Conservation (phyloP, 2,113 vertebrate species). For the Thunnus thynnus region DNA sequence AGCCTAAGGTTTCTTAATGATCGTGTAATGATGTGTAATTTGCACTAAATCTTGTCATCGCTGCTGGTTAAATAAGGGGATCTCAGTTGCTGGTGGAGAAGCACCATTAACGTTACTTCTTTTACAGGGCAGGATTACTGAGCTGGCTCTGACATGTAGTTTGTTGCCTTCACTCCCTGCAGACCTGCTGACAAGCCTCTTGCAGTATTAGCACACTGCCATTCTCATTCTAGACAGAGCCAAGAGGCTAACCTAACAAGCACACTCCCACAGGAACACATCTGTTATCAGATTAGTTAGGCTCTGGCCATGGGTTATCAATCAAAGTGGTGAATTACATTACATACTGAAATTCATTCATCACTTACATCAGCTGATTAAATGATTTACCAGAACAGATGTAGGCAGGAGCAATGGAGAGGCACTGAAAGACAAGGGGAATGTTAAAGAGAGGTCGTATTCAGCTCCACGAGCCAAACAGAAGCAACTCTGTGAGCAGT, state of each 20-base stretch:
- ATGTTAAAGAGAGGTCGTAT: conserved; percentile 11
- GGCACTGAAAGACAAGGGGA: neutral
- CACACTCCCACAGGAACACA: conserved; percentile 57
- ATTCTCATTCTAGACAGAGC: conserved; percentile 46
- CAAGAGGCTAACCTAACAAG: conserved; percentile 53
- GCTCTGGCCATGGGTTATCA: conserved; percentile 62
- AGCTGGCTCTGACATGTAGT: conserved; percentile 34
- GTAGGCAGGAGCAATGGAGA: conserved; percentile 25
- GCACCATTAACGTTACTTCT: conserved; percentile 48
- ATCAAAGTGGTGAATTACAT: conserved; percentile 65
- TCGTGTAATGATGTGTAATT: conserved; percentile 73
- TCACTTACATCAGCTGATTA: conserved; percentile 55
- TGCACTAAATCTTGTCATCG: conserved; percentile 65
- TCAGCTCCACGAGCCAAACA: conserved; percentile 28
- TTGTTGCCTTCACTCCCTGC: conserved; percentile 33
- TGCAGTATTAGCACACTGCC: conserved; percentile 46
- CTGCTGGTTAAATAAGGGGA: conserved; percentile 55
- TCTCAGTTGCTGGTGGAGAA: conserved; percentile 16
- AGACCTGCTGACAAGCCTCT: conserved; percentile 56
- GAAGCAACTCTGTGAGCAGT: conserved; percentile 9
- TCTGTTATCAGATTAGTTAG: conserved; percentile 68
- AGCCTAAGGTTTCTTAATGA: conserved; percentile 68
- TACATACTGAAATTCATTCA: conserved; percentile 43
- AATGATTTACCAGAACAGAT: conserved; percentile 52
- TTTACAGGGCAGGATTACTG: conserved; percentile 54